These are phyloP conservation scores for Hippopotamus amphibius DNA, from an alignment of 2,113 vertebrate species.

Conservation along the genomic window DNA sequence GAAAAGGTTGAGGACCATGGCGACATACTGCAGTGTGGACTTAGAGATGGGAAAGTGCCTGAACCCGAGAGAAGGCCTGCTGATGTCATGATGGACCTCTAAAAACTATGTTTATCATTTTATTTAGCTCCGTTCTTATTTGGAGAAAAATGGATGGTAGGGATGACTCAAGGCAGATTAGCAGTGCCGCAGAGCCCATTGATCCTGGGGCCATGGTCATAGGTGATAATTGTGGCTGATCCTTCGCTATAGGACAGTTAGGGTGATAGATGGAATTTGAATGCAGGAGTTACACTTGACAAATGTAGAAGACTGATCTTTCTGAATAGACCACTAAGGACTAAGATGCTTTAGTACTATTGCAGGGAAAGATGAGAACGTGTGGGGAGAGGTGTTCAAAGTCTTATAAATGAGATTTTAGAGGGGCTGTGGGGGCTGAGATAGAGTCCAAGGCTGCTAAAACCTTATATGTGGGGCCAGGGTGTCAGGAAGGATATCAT, in stretches of 20 bases:
- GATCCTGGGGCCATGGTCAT: not conserved
- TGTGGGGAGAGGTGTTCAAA: not conserved
- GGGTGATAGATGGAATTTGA: not conserved
- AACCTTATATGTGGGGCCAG: rapidly evolving
- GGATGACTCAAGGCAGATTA: not conserved
- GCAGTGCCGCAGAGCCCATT: not conserved
- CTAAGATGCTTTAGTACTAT: too few species aligned
- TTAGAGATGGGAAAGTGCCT: not conserved
- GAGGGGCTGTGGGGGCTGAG: not conserved
- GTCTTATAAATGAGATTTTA: not conserved
- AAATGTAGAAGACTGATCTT: not conserved
- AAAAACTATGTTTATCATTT: not conserved
- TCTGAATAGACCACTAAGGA: not conserved
- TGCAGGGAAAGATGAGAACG: not conserved
- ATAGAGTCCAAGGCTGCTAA: not conserved
- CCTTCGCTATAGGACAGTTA: not conserved
- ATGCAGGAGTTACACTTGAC: not conserved
- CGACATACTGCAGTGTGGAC: too few species aligned
- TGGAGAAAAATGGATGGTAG: not conserved
- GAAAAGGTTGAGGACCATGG: not conserved
- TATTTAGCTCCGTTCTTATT: not conserved
- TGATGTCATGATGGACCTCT: not conserved
- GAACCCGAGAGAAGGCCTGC: not conserved
- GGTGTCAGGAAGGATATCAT: not conserved
- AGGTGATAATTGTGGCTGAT: not conserved